phyloP scores from a whole-genome alignment of 2,113 vertebrate species.

The Fulmarus glacialis region DNA sequence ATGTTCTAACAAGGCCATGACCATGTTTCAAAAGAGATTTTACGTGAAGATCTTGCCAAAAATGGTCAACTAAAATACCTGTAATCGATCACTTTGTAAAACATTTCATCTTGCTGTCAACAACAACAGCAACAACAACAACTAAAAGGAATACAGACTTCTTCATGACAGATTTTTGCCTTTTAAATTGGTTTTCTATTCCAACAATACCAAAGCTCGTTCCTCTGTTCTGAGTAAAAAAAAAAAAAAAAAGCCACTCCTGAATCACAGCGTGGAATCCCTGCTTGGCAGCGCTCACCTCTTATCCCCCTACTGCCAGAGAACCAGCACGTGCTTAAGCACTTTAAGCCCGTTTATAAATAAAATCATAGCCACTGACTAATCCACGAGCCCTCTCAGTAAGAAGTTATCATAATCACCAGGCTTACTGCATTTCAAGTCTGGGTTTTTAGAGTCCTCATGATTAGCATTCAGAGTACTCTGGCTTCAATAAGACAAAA shows the following conservation, averaged over 20 bases:
- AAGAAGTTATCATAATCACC: background rate
- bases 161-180: background rate
- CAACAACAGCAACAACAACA: background rate
- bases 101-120: background rate
- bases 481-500: background rate
- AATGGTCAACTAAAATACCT: background rate
- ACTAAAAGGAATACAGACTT: background rate
- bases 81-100: background rate
- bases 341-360: background rate
- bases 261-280: background rate
- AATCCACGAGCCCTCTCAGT: background rate
- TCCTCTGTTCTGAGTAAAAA: background rate
- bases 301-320: background rate
- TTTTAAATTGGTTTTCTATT: background rate
- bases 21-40: conserved; percentile 43
- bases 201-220: background rate
- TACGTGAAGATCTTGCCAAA: background rate
- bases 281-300: background rate
- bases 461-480: background rate
- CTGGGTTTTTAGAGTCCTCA: background rate
- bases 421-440: background rate
- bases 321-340: rapidly evolving
- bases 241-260: background rate
- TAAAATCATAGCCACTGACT: background rate
- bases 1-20: background rate